A percentile compares a stretch with the other conserved stretches of the same genome.
Evolutionary conservation across 2,797 vertebrate species (phyloP).

Genomic region (Ara ararauna): DNA sequence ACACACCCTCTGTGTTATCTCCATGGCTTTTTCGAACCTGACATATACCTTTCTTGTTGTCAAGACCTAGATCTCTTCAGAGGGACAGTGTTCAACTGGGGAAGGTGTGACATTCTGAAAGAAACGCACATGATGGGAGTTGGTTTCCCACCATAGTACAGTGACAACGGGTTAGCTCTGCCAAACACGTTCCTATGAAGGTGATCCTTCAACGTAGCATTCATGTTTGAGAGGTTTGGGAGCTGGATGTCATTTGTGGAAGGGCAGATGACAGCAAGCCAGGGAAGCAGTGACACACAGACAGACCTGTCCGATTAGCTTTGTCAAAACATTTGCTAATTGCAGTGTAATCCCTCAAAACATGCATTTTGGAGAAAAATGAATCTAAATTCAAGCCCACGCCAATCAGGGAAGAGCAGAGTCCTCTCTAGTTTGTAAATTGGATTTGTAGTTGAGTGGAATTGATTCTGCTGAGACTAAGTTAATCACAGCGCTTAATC

Average conservation of each 20-base stretch:
- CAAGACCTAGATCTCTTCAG: background rate
- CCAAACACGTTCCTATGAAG: accelerated
- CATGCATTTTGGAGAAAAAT: conserved; percentile 3
- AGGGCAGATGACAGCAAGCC: conserved; percentile 12
- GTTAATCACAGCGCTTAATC: conserved; percentile 91
- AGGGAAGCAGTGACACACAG: conserved; percentile 32
- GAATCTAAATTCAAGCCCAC: conserved; percentile 45
- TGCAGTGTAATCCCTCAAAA: conserved; percentile 25
- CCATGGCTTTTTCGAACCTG: background rate
- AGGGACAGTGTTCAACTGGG: accelerated
- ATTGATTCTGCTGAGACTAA: conserved; percentile 90
- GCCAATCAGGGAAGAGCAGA: conserved; percentile 51
- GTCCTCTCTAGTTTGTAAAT: conserved; percentile 77
- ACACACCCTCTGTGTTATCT: background rate
- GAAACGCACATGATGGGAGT: accelerated
- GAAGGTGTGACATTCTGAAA: background rate
- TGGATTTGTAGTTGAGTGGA: conserved; percentile 85
- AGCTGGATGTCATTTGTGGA: background rate
- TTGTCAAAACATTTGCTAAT: conserved; percentile 57
- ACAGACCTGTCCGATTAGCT: conserved; percentile 55
- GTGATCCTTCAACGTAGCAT: background rate
- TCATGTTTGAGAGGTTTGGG: background rate
- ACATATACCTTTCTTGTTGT: no score
- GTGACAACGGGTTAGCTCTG: background rate
- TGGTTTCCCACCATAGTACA: background rate